Evolutionary conservation across 2,797 vertebrate genomes (phyloP), one percentile per base, ranked within the genome.

Genomic region (Florisuga fusca): DNA sequence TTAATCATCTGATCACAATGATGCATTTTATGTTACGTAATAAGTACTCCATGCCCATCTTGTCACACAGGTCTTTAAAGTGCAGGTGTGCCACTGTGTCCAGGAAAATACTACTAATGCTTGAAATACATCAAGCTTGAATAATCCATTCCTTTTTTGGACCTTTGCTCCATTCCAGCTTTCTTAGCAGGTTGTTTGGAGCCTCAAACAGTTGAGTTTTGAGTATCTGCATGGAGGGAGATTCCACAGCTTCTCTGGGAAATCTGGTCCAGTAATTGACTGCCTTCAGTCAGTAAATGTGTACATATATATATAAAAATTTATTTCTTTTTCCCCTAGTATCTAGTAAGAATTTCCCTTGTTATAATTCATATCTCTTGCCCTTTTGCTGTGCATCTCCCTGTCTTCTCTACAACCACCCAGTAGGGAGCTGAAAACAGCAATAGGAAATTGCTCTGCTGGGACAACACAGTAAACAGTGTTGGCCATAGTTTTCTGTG

Each of bases 1-100:
- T 71, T 17, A n/a, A 84, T 34, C 26, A 69, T 43, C 46, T 50
- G 46, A 61, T 64, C 14, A 18, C 4, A 5, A 9, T 12, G 72
- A 33, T 34, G 48, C 15, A n/a, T 34, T 46, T 64, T 38, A 9
- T 1, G 0, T 68, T 94, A 43, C 0, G 0, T 31, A 51, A 73
- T 13, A 38, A 18, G 7, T 20, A 25, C 63, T 29, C 15, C 1
- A 4, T 14, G 43, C 17, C 22, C 33, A 31, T 54, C 66, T 57
- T 46, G 61, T 86, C 66, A 45, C 59, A 73, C 53, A 77, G 50
- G 43, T 79, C 71, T 33, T 84, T 74, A 74, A 26, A 31, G 62
- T 12, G 13, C 63, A 89, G 63, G 59, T 77, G 57, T 63, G 50
- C 41, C 36, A 34, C 48, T 90, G 71, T 15, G 59, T 72, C 68